phyloP scores from a whole-genome alignment of 2,888 invertebrate species.

The Stenolophus ochropezus region DNA sequence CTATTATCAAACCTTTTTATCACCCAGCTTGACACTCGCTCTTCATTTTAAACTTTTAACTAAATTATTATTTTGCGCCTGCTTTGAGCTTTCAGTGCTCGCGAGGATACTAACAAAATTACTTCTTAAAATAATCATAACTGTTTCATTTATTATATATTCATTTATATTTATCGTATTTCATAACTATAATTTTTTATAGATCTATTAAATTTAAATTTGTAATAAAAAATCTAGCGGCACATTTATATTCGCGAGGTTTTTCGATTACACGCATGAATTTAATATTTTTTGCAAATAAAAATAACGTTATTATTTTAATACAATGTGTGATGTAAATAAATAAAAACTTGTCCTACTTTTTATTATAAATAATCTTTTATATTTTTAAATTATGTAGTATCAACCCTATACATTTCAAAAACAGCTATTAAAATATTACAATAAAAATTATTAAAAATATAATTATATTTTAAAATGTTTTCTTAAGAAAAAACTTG shows the following conservation, averaged over 20 bases:
- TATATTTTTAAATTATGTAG: neutral
- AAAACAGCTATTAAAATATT: neutral
- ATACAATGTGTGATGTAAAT: slow-evolving; percentile 2
- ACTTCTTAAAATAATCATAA: no score
- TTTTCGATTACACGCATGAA: neutral
- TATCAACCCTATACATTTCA: neutral
- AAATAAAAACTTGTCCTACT: neutral
- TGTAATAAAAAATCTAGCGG: neutral
- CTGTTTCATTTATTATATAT: no score
- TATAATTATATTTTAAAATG: no score
- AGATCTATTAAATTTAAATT: neutral
- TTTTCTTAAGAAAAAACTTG: no score
- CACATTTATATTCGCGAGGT: neutral
- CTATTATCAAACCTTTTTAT: slow-evolving; percentile 59
- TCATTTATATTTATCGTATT: no score
- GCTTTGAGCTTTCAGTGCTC: slow-evolving; percentile 11
- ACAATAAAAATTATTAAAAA: neutral
- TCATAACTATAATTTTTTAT: no score
- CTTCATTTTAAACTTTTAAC: slow-evolving; percentile 58
- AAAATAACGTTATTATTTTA: neutral
- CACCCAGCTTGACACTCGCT: slow-evolving; percentile 27
- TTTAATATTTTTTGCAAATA: neutral
- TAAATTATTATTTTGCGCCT: slow-evolving; percentile 56
- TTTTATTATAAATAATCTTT: neutral
- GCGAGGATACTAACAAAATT: no score